phyloP scores from a whole-genome alignment of 2,888 invertebrate species.

The Hydriomena furcata region DNA sequence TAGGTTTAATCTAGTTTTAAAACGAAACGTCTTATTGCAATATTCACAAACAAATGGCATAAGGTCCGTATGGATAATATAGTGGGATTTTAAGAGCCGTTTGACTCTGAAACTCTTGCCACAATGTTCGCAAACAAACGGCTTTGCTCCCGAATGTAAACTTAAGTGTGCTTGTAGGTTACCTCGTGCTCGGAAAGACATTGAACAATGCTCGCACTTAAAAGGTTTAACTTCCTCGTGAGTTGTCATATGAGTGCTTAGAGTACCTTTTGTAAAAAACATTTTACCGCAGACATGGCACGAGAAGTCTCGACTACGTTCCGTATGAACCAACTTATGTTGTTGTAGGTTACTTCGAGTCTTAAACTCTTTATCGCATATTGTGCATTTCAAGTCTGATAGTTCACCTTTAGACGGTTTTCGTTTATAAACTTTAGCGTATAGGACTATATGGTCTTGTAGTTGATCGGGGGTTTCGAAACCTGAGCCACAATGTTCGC shows the following conservation, averaged over 20 bases:
- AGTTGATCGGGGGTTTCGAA: slow-evolving; percentile 61
- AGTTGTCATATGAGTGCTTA: slow-evolving; percentile 68
- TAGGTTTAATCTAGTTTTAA: slow-evolving; percentile 71
- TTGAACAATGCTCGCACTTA: slow-evolving; percentile 71
- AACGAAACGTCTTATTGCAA: slow-evolving; percentile 73
- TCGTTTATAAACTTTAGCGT: slow-evolving; percentile 51
- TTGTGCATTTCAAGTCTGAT: slow-evolving; percentile 63
- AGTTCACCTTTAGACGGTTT: slow-evolving; percentile 45
- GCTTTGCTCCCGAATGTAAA: slow-evolving; percentile 68
- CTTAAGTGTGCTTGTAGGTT: slow-evolving; percentile 71
- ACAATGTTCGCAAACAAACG: slow-evolving; percentile 76
- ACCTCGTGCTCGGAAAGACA: slow-evolving; percentile 71
- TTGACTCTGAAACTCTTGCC: slow-evolving; percentile 74
- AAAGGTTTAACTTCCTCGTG: slow-evolving; percentile 71
- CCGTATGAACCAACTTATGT: slow-evolving; percentile 71
- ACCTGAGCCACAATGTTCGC: slow-evolving; percentile 60
- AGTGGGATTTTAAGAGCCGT: slow-evolving; percentile 75
- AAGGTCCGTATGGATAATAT: slow-evolving; percentile 73
- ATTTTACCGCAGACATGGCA: slow-evolving; percentile 77
- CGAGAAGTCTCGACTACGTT: slow-evolving; percentile 68
- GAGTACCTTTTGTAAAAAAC: slow-evolving; percentile 75
- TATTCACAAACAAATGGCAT: slow-evolving; percentile 72
- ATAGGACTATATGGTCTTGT: slow-evolving; percentile 62
- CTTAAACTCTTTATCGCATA: slow-evolving; percentile 70
- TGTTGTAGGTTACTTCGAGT: slow-evolving; percentile 65